Evolutionary conservation across 2,888 invertebrate species (phyloP).

Genomic region (Cyaniris semiargus): DNA sequence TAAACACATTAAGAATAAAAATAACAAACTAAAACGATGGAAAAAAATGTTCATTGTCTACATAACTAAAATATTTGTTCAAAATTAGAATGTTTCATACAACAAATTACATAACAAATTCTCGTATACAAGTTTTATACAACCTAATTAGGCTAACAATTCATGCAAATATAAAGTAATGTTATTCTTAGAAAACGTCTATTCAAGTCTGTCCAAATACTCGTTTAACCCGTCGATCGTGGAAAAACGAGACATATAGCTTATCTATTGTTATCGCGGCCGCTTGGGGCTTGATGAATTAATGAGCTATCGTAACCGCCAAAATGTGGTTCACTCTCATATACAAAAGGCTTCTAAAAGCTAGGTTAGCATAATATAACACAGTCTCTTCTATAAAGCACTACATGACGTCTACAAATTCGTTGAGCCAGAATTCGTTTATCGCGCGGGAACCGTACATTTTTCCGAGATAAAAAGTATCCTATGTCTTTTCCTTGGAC

Average conservation of each 20-base stretch:
- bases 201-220: conserved; percentile 6
- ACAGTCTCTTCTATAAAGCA: neutral
- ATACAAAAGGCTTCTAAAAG: neutral
- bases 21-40: neutral
- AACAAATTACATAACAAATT: neutral
- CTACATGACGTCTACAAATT: too few relatives aligned
- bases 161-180: neutral
- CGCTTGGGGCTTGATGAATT: too few relatives aligned
- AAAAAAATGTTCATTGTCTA: neutral
- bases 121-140: neutral
- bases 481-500: too few relatives aligned
- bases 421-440: too few relatives aligned
- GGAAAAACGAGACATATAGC: too few relatives aligned
- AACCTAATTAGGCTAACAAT: neutral
- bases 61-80: neutral
- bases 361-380: neutral
- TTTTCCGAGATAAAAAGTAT: too few relatives aligned
- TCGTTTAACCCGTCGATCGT: too few relatives aligned
- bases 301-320: neutral
- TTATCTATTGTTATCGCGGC: too few relatives aligned
- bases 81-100: neutral
- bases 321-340: neutral
- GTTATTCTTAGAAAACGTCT: neutral
- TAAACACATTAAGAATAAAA: neutral
- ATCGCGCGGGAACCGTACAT: too few relatives aligned